Evolutionary conservation across 2,113 vertebrate genomes (phyloP), one percentile per base, ranked within the genome.

Genomic region (Percopsis transmontana): DNA sequence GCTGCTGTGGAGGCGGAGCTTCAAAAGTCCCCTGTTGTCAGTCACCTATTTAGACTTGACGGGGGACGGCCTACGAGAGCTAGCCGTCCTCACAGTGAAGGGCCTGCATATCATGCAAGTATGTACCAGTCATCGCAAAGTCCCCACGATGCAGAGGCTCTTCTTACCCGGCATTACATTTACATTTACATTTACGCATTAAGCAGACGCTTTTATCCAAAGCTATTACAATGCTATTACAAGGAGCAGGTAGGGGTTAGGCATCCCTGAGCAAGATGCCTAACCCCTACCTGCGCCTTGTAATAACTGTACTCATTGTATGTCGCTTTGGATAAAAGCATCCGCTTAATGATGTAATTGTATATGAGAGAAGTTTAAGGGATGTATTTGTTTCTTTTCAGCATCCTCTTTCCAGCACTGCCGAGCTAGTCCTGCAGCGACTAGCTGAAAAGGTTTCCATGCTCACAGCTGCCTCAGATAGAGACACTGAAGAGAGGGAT

Each of bases 41-140:
- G 70, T 96, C 84, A 94, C 91, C 1, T 94, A 95, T 19, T 76
- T 93, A 13, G 95, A 97, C 79, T 76, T 96, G 83, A 96, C 95
- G 0, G 91, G 93, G 2, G 96, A 97, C 0, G 95, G 95, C 2
- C 70, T 97, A 23, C 89, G 75, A 44, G 96, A 97, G 78, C 88
- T 97, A 19, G 93, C 94, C 0, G 88, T 96, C 50, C 92, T 96
- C 38, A 95, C 95, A 0, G 86, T 96, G 20, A 96, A 95, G 76
- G 96, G 96, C 6, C 85, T 96, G 59, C 94, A 97, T 53, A 91
- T 96, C 65, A 75, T 97, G 71, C 95, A 97, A 94, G 95, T 97
- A 12, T 16, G 72, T 21, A 12, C 39, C 20, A 42, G 39, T 40
- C n/a, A 9, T 33, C 14, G 47, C 24, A 23, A 1, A n/a, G n/a